These are phyloP conservation scores for Tupiocoris notatus DNA, from an alignment of 2,888 invertebrate genomes.

Conservation along the genomic window DNA sequence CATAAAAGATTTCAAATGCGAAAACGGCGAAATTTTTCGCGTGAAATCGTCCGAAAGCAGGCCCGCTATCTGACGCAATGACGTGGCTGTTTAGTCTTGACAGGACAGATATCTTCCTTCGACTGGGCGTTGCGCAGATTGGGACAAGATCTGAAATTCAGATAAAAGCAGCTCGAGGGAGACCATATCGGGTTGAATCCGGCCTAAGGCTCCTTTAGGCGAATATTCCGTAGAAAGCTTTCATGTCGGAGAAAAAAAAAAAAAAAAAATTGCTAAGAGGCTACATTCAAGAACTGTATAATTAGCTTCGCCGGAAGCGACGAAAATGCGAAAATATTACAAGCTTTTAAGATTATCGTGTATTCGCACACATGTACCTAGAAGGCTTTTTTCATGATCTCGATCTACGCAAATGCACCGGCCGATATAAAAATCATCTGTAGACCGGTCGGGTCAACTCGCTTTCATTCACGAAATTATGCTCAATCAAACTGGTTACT, in stretches of 20 bases:
- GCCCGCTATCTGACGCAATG: not conserved
- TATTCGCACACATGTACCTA: not conserved
- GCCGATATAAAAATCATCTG: too few species aligned
- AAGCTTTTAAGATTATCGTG: not conserved
- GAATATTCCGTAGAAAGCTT: not conserved
- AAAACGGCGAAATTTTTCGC: not conserved
- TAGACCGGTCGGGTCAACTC: not conserved
- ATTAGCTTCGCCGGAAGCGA: not conserved
- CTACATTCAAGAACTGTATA: not conserved
- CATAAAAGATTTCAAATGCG: too few species aligned
- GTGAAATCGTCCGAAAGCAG: not conserved
- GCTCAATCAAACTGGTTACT: not conserved
- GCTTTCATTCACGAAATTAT: not conserved
- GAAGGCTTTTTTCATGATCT: not conserved
- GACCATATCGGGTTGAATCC: not conserved
- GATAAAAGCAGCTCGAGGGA: not conserved
- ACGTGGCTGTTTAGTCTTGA: not conserved
- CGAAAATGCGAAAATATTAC: not conserved
- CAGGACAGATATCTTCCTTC: not conserved
- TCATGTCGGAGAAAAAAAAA: not conserved
- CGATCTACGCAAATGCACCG: not conserved
- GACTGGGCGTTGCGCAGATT: not conserved
- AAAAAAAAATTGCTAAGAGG: not conserved
- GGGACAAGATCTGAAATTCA: not conserved
- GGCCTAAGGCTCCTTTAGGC: not conserved